Percentiles rank a stretch among this genome's conserved stretches.
Conservation (phyloP, 2,113 vertebrate species). For the Mustela lutreola region DNA sequence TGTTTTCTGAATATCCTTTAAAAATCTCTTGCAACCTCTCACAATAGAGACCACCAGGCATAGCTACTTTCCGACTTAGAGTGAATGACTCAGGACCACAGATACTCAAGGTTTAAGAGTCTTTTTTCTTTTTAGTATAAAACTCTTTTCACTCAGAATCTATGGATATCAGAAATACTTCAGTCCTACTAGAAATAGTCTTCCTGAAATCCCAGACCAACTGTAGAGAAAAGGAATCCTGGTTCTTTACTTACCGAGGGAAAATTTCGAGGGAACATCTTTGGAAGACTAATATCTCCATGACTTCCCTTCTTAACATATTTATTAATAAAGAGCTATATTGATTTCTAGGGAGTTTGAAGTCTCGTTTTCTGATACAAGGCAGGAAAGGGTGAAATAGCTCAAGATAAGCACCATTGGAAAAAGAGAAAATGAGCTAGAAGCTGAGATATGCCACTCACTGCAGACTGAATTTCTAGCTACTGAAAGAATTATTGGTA, state of each 20-base stretch:
- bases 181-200: neutral
- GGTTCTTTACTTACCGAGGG: neutral
- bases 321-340: neutral
- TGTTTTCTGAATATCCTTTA: neutral
- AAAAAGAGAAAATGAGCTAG: neutral
- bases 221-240: neutral
- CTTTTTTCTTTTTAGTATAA: neutral
- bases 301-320: neutral
- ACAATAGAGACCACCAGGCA: neutral
- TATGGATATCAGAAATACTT: neutral
- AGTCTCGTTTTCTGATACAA: neutral
- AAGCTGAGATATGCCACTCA: neutral
- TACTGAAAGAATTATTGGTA: neutral
- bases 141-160: neutral
- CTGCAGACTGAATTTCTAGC: neutral
- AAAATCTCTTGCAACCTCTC: neutral
- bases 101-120: neutral
- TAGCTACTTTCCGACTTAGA: neutral
- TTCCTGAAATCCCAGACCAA: neutral
- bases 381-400: neutral
- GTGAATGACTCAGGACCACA: neutral
- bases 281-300: neutral
- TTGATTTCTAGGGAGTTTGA: neutral
- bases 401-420: neutral
- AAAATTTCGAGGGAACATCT: neutral